Evolutionary conservation across 2,888 invertebrate species (phyloP).

Genomic region (Netelia melanura): DNA sequence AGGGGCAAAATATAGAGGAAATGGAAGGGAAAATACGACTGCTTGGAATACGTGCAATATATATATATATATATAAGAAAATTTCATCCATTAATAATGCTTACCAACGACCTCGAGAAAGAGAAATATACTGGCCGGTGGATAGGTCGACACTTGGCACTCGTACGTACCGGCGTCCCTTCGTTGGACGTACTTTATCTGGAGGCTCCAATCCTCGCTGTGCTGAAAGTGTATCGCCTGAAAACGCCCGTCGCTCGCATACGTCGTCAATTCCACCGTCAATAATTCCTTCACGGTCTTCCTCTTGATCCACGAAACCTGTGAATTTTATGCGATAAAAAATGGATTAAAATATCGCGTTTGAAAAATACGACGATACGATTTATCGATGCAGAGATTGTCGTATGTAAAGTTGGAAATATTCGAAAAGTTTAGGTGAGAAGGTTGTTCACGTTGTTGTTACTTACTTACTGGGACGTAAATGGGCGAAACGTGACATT

Average conservation of each 20-base stretch:
- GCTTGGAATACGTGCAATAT: slow-evolving; percentile 27
- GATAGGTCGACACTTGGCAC: slow-evolving; percentile 96
- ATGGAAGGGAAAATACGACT: slow-evolving; percentile 38
- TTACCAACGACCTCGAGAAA: slow-evolving; percentile 95
- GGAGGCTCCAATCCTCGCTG: slow-evolving; percentile 97
- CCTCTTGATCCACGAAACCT: slow-evolving; percentile 95
- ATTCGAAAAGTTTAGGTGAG: not conserved
- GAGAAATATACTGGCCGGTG: slow-evolving; percentile 95
- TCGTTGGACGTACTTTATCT: slow-evolving; percentile 95
- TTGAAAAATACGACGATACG: too few species aligned
- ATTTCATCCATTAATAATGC: slow-evolving; percentile 82
- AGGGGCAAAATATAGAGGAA: slow-evolving; percentile 21
- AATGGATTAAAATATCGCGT: not conserved
- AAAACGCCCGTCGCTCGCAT: slow-evolving; percentile 95
- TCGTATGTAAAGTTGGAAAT: not conserved
- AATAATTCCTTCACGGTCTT: slow-evolving; percentile 92
- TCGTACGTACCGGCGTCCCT: slow-evolving; percentile 95
- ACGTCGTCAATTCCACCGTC: slow-evolving; percentile 94
- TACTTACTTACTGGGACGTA: too few species aligned
- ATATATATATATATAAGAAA: slow-evolving; percentile 5
- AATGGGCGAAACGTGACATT: too few species aligned
- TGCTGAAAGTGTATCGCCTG: slow-evolving; percentile 94
- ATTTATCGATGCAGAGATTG: not conserved
- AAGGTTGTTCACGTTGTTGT: not conserved
- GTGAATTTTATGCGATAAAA: slow-evolving; percentile 69